Conservation (phyloP, 2,113 vertebrate genomes). For the Platysteira castanea region DNA sequence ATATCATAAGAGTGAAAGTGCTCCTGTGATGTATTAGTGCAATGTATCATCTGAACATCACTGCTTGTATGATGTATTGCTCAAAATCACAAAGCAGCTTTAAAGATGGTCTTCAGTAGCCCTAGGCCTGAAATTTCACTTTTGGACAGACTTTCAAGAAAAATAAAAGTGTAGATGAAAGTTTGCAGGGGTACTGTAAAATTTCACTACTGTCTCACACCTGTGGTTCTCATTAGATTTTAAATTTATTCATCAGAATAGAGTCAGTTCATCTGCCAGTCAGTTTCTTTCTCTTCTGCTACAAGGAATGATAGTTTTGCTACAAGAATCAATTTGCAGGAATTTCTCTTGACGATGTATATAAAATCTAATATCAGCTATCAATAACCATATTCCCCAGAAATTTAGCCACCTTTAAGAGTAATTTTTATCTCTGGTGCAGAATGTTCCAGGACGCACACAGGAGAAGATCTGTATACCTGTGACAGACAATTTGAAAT, state of each 20-base stretch:
- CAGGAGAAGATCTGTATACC: not conserved
- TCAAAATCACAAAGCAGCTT: constrained; percentile 58
- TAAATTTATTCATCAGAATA: not conserved
- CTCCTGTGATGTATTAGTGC: constrained; percentile 59
- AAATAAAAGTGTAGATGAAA: constrained; percentile 23
- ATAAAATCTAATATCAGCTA: not conserved
- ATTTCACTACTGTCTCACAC: not conserved
- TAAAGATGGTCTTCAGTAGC: constrained; percentile 53
- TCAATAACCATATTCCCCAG: not conserved
- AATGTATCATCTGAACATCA: constrained; percentile 66
- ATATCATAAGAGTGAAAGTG: constrained; percentile 59
- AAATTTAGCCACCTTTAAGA: not conserved
- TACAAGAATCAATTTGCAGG: not conserved
- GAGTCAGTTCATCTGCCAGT: not conserved
- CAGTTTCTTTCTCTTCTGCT: not conserved
- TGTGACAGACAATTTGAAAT: not conserved
- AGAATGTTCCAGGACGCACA: not conserved
- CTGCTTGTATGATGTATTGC: constrained; percentile 57
- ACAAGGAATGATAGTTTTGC: not conserved
- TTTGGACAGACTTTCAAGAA: constrained; percentile 40
- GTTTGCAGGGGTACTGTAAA: not conserved
- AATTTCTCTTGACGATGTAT: not conserved
- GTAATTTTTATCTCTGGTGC: not conserved
- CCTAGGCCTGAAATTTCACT: constrained; percentile 40
- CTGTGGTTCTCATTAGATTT: not conserved